phyloP scores from a whole-genome alignment of 30 jellyfish, hydroid and myxozoan genomes.

The Hydractinia echinata region DNA sequence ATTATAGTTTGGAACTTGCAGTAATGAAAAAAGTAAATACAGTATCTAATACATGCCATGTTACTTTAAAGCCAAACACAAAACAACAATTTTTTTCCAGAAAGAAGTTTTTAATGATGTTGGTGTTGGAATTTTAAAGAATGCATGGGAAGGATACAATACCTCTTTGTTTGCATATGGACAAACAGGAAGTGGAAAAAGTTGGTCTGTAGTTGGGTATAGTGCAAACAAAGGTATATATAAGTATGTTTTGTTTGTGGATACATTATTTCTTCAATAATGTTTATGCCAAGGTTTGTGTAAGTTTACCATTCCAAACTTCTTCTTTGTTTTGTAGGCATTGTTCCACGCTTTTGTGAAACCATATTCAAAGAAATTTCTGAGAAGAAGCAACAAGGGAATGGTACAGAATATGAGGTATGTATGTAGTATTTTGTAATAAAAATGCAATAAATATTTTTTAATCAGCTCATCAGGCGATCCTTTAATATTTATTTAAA shows the following conservation, averaged over 20 bases:
- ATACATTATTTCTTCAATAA: not conserved
- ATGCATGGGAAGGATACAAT: conserved; percentile 53
- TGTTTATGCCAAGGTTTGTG: not conserved
- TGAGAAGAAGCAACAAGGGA: conserved; percentile 60
- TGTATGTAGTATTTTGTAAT: not conserved
- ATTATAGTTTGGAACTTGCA: too few species aligned
- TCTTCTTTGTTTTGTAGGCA: conserved; percentile 36
- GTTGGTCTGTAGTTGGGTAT: conserved; percentile 61
- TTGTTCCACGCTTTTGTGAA: conserved; percentile 87
- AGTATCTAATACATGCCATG: too few species aligned
- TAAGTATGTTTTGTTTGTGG: not conserved
- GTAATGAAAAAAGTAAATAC: too few species aligned
- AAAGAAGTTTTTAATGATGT: conserved; percentile 67
- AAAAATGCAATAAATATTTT: too few species aligned
- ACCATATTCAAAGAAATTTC: conserved; percentile 53
- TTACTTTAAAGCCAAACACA: not conserved
- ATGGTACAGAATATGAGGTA: conserved; percentile 65
- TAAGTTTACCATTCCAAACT: not conserved
- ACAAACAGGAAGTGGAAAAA: not conserved
- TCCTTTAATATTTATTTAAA: too few species aligned
- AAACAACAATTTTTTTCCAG: conserved; percentile 25
- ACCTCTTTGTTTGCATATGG: too few species aligned
- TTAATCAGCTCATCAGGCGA: too few species aligned
- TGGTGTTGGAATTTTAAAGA: conserved; percentile 70
- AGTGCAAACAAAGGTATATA: conserved; percentile 76